These are phyloP conservation scores for Novumbra hubbsi DNA, from an alignment of 2,797 vertebrate species.

Conservation along the genomic window DNA sequence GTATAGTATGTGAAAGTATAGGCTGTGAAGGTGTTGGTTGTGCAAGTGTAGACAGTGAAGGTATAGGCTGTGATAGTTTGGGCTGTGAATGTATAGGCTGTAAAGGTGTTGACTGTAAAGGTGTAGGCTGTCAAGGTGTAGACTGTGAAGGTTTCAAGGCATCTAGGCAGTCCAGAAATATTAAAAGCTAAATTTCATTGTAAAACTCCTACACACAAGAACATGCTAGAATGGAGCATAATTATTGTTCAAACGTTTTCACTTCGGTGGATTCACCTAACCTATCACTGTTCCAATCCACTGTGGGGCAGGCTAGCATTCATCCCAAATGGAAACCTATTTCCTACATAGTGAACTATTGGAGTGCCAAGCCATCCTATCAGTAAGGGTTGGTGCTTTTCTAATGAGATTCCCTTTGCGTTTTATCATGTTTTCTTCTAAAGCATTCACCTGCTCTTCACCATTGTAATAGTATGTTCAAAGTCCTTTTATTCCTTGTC, in stretches of 20 bases:
- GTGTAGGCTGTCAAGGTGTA: too few relatives aligned
- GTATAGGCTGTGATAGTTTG: too few relatives aligned
- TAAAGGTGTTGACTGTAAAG: too few relatives aligned
- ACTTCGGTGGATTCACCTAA: not conserved
- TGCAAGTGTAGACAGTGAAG: too few relatives aligned
- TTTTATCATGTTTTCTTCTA: not conserved
- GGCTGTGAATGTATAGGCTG: too few relatives aligned
- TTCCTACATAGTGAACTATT: not conserved
- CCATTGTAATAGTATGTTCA: constrained; percentile 8
- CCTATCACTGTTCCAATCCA: not conserved
- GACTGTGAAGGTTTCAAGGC: too few relatives aligned
- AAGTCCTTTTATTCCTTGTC: constrained; percentile 31
- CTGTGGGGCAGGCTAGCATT: not conserved
- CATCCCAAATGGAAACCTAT: not conserved
- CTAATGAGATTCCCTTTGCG: not conserved
- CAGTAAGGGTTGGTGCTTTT: not conserved
- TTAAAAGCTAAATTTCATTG: not conserved
- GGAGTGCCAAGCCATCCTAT: not conserved
- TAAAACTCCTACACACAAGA: not conserved
- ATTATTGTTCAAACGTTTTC: not conserved
- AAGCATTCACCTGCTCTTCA: too few relatives aligned
- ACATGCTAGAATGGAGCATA: not conserved
- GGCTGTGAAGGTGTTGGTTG: too few relatives aligned
- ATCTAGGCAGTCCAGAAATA: not conserved
- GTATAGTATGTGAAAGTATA: too few relatives aligned